Conservation (phyloP, 2,888 invertebrate genomes). For the Hesperia comma region DNA sequence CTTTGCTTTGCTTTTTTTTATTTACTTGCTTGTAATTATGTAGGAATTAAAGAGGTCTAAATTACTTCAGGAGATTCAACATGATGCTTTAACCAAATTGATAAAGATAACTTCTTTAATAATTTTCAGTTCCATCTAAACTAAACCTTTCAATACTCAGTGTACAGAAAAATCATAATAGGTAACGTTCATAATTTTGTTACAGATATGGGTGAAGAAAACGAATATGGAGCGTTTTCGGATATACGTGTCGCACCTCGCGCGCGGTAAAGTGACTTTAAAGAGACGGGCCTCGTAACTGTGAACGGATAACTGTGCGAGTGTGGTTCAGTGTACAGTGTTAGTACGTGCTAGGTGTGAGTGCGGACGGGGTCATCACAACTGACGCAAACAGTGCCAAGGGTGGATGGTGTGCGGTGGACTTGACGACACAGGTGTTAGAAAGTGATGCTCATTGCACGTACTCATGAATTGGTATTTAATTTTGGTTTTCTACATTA, state of each 20-base stretch:
- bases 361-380: slow-evolving; percentile 17
- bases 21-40: too few relatives aligned
- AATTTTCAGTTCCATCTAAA: too few relatives aligned
- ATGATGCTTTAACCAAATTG: too few relatives aligned
- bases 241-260: slow-evolving; percentile 92
- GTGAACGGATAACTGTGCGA: slow-evolving; percentile 37
- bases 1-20: too few relatives aligned
- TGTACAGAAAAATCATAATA: neutral
- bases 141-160: too few relatives aligned
- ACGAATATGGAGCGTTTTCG: slow-evolving; percentile 88
- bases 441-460: slow-evolving; percentile 16
- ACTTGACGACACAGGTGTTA: slow-evolving; percentile 3
- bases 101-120: too few relatives aligned
- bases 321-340: slow-evolving; percentile 41
- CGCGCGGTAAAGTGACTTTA: slow-evolving; percentile 94
- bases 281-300: slow-evolving; percentile 91
- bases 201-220: slow-evolving; percentile 96
- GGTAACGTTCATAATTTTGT: slow-evolving; percentile 46
- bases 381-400: slow-evolving; percentile 34
- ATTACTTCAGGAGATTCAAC: too few relatives aligned
- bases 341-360: slow-evolving; percentile 43
- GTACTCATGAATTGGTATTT: slow-evolving; percentile 5
- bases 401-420: slow-evolving; percentile 9
- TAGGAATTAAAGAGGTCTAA: too few relatives aligned
- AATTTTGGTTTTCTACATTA: neutral